Base-by-base conservation (phyloP, 2,113 vertebrate genomes). In the Cyrtonyx montezumae region DNA sequence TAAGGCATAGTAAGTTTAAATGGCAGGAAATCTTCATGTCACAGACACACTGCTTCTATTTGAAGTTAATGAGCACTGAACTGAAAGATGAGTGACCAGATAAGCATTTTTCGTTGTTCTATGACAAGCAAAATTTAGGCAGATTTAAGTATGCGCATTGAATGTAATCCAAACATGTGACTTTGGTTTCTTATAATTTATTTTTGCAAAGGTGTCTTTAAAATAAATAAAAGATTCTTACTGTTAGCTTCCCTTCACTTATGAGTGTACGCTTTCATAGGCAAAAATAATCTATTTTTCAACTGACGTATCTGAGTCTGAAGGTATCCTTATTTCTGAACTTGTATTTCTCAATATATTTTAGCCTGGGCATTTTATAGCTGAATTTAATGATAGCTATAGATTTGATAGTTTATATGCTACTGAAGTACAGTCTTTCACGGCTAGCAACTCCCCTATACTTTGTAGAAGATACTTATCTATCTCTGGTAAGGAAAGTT, bases 1-100 rank as follows among this genome's bases (percentile, higher is more conserved):
- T 86, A 63, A 94, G 94, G 91, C 91, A 94, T 3, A 79, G 23
- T 87, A 90, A 94, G 84, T 69, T 79, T 89, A 94, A 90, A 93
- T 93, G 90, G 83, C 89, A 95, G 30, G 43, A 90, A 87, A n/a
- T 65, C 51, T 93, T 87, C 61, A 48, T 88, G 93, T 77, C 91
- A 89, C 10, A 62, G 48, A 23, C 68, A 90, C 21, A 4, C 7
- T 30, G 20, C 21, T 65, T 68, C 61, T 20, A 67, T 76, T 87
- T 71, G 82, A 83, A 8, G 17, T 75, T 71, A 78, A 92, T 45
- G 43, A 67, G 36, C 56, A 63, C 14, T 43, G 71, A 83, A 42
- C 8, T 48, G 37, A 77, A 85, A 77, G 63, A 77, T 16, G 56
- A 87, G n/a, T 45, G 49, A 85, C 56, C 62, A 83, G 46, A 51